Evolutionary conservation across 2,113 vertebrate genomes (phyloP), one percentile per base, ranked within the genome.

Genomic region (Syngnathus typhle): DNA sequence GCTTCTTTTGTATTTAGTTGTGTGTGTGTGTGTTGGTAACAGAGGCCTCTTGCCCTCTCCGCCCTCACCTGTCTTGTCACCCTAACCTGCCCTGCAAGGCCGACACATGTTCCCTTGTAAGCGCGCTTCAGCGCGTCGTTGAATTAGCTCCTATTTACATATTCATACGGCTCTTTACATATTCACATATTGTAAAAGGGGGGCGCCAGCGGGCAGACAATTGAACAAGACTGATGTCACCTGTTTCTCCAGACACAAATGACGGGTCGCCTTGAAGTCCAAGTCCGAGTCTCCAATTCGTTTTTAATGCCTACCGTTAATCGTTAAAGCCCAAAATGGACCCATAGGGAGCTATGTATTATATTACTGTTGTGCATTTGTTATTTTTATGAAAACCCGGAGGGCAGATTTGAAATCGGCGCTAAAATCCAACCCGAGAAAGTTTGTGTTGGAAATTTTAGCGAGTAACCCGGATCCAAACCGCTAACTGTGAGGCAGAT

Each of bases 21-120:
- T 19, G 46, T 49, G 46, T 49, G 18, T 49, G 46, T 49, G 46
- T 49, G 47, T 7, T 51, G 49, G n/a, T 68, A 77, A 81, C 68
- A 58, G 67, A 65, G 39, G 27, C 47, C 3, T 37, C 70, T 71
- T 77, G 81, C 78, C 85, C 80, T 80, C 70, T 84, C 67, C 56
- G 54, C 60, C 60, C 79, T 87, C 85, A 87, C 86, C 81, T 86
- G 84, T 84, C 86, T 80, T 82, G 83, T 83, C 81, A 73, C 76
- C 81, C 78, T 80, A 82, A 88, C 81, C 82, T 72, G 78, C 76
- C 78, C 84, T 44, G 74, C 81, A 80, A 85, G 84, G 84, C 79
- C 65, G 78, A 86, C 84, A 86, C 85, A 85, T 88, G 86, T 89
- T 87, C 72, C 81, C 78, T 74, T 85, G 86, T 87, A 75, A 83